A percentile compares a stretch with the other conserved stretches of the same genome.
These are phyloP conservation scores for Vombatus ursinus DNA, from an alignment of 2,113 vertebrate genomes.

Conservation along the genomic window DNA sequence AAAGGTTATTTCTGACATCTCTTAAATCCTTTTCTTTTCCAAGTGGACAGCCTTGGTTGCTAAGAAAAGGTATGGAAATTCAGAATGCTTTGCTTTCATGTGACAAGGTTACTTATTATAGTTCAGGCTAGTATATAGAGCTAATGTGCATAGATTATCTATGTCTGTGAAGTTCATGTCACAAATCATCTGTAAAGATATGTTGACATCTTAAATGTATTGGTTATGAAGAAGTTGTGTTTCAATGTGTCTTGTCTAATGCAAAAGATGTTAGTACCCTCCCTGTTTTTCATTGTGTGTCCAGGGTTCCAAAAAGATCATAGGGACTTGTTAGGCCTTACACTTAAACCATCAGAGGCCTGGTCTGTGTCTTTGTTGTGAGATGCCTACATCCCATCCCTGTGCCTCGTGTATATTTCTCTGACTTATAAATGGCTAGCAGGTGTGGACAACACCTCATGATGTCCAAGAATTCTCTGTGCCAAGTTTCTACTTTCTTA, in stretches of 20 bases:
- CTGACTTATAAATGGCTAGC: neutral
- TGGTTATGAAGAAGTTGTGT: constrained; percentile 50
- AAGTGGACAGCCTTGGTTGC: constrained; percentile 47
- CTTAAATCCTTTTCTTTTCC: constrained; percentile 52
- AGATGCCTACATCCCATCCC: neutral
- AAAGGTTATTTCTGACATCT: constrained; percentile 77
- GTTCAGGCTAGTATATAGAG: neutral
- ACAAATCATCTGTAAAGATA: constrained; percentile 74
- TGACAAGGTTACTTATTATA: constrained; percentile 8
- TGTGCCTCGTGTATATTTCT: neutral
- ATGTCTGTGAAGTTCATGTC: constrained; percentile 69
- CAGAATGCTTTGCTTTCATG: neutral
- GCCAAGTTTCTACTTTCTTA: constrained; percentile 79
- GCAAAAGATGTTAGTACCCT: constrained; percentile 35
- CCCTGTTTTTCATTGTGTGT: constrained; percentile 33
- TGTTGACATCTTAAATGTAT: constrained; percentile 40
- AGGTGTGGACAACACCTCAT: neutral
- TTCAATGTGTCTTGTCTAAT: constrained; percentile 47
- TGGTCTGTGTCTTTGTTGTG: neutral
- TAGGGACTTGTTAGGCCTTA: constrained; percentile 14
- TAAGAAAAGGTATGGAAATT: constrained; percentile 57
- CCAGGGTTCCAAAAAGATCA: constrained; percentile 9
- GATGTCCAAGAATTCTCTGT: neutral
- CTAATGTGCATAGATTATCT: constrained; percentile 28
- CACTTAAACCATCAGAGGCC: constrained; percentile 8